Evolutionary conservation across 2,113 vertebrate species (phyloP).

Genomic region (Apistogramma diplotaenia): DNA sequence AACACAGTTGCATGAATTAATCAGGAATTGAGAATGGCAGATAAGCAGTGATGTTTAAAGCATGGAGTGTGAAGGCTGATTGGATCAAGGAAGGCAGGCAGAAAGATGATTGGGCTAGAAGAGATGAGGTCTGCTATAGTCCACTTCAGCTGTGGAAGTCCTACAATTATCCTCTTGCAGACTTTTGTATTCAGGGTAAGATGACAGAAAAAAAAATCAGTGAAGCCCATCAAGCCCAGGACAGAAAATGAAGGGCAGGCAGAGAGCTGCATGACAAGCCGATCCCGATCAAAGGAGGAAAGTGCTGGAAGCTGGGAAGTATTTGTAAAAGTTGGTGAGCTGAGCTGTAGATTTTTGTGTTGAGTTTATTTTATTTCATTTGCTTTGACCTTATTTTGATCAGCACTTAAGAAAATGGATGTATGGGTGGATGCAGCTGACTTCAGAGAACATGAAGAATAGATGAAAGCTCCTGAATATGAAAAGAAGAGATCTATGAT

Average conservation of each 20-base stretch:
- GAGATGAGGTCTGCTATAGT: not conserved
- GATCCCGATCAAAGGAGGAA: not conserved
- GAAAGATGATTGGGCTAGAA: not conserved
- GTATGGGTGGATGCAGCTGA: not conserved
- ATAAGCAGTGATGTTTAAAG: not conserved
- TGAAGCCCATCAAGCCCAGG: not conserved
- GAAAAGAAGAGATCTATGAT: not conserved
- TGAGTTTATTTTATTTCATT: not conserved
- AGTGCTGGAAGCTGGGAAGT: not conserved
- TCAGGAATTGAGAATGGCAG: not conserved
- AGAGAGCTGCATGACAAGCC: not conserved
- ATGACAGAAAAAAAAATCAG: not conserved
- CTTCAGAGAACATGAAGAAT: not conserved
- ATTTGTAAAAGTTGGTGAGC: not conserved
- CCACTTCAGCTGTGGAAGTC: not conserved
- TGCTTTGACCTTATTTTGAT: not conserved
- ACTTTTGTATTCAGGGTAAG: not conserved
- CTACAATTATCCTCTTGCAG: not conserved
- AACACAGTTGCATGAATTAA: not conserved
- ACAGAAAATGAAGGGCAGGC: not conserved
- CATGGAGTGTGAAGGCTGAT: not conserved
- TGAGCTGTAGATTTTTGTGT: accelerated
- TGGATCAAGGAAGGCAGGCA: not conserved
- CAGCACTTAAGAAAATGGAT: not conserved
- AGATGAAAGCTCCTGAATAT: not conserved